phyloP scores from a whole-genome alignment of 2,797 vertebrate species.

The Brotula barbata region DNA sequence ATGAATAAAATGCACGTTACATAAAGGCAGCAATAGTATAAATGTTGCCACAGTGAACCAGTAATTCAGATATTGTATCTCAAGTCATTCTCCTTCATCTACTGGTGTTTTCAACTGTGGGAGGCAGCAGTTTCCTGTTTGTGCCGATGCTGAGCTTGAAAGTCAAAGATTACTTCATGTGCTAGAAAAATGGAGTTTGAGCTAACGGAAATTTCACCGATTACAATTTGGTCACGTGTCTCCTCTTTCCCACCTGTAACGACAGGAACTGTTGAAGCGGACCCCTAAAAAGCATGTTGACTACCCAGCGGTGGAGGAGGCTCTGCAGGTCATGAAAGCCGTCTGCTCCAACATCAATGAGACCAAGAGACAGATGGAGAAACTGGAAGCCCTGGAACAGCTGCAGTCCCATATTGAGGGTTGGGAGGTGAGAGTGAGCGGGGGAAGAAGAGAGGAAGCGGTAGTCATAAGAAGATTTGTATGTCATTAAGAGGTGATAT shows the following conservation, averaged over 20 bases:
- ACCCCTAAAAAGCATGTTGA: slow-evolving; percentile 94
- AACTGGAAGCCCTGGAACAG: slow-evolving; percentile 96
- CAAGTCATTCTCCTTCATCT: background rate
- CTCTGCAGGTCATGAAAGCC: slow-evolving; percentile 95
- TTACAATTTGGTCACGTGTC: background rate
- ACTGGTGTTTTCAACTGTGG: background rate
- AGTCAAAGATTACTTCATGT: slow-evolving; percentile 18
- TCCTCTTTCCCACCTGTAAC: background rate
- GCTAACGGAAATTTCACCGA: background rate
- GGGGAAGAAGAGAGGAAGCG: background rate
- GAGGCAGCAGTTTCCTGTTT: background rate
- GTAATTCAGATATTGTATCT: too few relatives aligned
- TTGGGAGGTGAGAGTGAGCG: slow-evolving; percentile 89
- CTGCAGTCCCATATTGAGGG: slow-evolving; percentile 98
- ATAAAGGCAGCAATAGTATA: background rate
- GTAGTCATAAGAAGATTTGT: slow-evolving; percentile 6
- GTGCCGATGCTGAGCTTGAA: background rate
- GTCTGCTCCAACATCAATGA: slow-evolving; percentile 99
- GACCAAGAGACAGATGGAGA: slow-evolving; percentile 99
- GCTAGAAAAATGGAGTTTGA: background rate
- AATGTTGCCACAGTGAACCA: background rate
- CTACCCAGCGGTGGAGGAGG: slow-evolving; percentile 91
- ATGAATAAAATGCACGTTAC: too few relatives aligned
- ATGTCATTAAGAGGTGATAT: slow-evolving; percentile 1
- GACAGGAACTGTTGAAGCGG: slow-evolving; percentile 93